Base-by-base conservation (phyloP, 2,113 vertebrate genomes). In the Aegithalos caudatus region DNA sequence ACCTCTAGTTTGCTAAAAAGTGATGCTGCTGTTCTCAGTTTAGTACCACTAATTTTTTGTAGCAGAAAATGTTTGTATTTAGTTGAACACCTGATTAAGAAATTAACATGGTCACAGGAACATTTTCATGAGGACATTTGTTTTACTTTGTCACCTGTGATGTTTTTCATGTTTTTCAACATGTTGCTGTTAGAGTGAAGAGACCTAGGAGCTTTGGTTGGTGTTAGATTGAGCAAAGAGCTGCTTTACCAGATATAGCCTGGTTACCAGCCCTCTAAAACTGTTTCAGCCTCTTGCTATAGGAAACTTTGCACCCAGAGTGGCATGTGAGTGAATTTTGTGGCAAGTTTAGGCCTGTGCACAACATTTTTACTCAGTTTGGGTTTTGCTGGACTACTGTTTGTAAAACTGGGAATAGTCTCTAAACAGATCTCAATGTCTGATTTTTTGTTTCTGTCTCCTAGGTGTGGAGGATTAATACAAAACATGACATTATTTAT, bases 391-490 rank as follows among this genome's bases (percentile, higher is more conserved):
- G 8, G 33, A 15, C 13, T 76, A 12, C 20, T 38, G 6, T 42
- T 90, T 31, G 15, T 66, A 42, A 29, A 84, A 60, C 33, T 54
- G 66, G 4, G 14, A 51, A 35, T 80, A 27, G 14, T 47, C 54
- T 89, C 23, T 62, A 54, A 80, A 66, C 62, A 9, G 4, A 53
- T 3, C 29, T 56, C 13, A 61, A 3, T 60, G 47, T 48, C 21
- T 84, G 44, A 1, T 69, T 67, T 24, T 42, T 70, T 23, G 21
- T 48, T 40, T 78, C 17, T 81, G 19, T 90, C 53, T 86, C 31
- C 90, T 97, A 99, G 99, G 98, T 99, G 38, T 99, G 99, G 99
- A 98, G 99, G 95, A 97, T 99, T 96, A 99, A 99, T 95, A 99
- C 98, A 94, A 99, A 98, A 90, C 96, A 98, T 73, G 98, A 99